Evolutionary conservation across 2,888 invertebrate genomes (phyloP), one percentile per base, ranked within the genome.

Genomic region (Beris chalybata): DNA sequence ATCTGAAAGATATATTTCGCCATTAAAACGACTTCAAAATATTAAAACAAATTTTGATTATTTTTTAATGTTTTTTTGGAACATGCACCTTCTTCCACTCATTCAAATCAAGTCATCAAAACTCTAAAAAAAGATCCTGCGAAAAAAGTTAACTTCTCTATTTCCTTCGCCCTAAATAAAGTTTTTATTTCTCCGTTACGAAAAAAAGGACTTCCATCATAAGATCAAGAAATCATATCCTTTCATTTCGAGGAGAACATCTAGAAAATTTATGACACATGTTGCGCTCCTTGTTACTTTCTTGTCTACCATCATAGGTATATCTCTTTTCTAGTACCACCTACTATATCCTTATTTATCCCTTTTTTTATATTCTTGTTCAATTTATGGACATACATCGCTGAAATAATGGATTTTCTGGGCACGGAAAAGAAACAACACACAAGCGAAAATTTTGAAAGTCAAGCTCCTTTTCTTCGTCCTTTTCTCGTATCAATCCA

Each of bases 261-360:
- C 61, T 50, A 61, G 15, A 38, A 22, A 61, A 61, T 52, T 61
- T 61, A 61, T 61, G 61, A 61, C 50, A 61, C 61, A 50, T 61
- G 61, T 61, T 61, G 61, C 50, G 38, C 32, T 32, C 9, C 38
- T 22, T 38, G 29, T 61, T n/a, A 59, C 48, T 13, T 38, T 38
- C 38, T 38, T 7, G 22, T 22, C 22, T 22, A 3, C 38, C 38
- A 38, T 9, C 38, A 22, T 22, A 22, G 22, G 22, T 22, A 22
- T 22, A 57, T 12, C 29, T 13, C n/a, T 29, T 7, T 57, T 22
- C 30, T 57, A 32, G n/a, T 11, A 44, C 50, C 11, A 50, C 9
- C 13, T 22, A 7, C 12, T 22, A 22, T 29, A 22, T 50, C 9
- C 50, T 15, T 48, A 15, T 6, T 38, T 38, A 38, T 38, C 38